Conservation (phyloP, 2,113 vertebrate species). For the Cervus canadensis region DNA sequence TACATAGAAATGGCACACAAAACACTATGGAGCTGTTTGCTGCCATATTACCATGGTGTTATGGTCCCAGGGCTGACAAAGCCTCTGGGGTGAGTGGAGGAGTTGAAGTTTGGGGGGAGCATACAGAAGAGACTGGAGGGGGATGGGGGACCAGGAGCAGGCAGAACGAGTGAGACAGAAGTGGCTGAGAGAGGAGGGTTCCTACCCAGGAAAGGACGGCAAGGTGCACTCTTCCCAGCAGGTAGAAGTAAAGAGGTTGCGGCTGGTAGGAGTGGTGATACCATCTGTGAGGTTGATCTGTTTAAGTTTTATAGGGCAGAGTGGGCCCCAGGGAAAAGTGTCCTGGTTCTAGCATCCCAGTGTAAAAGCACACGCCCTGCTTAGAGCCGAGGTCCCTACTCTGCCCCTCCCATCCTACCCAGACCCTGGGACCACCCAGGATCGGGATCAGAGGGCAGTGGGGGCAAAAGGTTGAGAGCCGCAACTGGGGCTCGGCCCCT, state of each 20-base stretch:
- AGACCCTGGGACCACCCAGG: background rate
- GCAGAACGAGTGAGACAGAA: background rate
- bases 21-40: background rate
- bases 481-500: background rate
- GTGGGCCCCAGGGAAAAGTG: conserved; percentile 30
- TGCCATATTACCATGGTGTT: background rate
- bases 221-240: background rate
- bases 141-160: background rate
- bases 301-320: conserved; percentile 59
- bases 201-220: background rate
- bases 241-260: background rate
- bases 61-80: background rate
- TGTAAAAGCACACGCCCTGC: background rate
- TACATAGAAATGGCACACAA: background rate
- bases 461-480: background rate
- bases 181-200: background rate
- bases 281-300: conserved; percentile 40
- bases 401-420: background rate
- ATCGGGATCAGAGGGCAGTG: no score
- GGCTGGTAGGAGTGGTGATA: background rate
- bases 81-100: background rate
- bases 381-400: background rate
- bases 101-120: background rate
- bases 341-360: conserved; percentile 28
- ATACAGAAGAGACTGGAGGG: background rate